Evolutionary conservation across 2,797 vertebrate species (phyloP), one percentile per base, ranked within the genome.

Genomic region (Scolopax bukidnonensis): DNA sequence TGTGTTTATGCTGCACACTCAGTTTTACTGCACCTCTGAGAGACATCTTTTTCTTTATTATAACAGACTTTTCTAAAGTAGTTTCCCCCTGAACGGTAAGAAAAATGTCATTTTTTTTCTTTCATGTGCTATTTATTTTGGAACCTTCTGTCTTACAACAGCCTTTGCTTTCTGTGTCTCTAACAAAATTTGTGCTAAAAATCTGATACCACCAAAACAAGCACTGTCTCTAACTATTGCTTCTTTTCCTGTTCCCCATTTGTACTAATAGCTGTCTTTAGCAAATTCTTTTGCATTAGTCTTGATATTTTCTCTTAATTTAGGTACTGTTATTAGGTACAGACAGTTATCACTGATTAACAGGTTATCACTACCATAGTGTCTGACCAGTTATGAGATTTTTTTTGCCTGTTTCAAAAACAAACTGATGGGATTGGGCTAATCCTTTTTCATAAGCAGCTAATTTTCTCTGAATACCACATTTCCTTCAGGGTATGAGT

Each of bases 301-400:
- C 47, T 89, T 78, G 47, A 7, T 7, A 57, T 74, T 67, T 57
- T 32, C 25, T 84, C 25, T 36, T 50, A 10, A 51, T 69, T 84
- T 84, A 19, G 53, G 12, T 53, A 15, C 12, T 80, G 11, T 57
- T 53, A 30, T 53, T 65, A 73, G 32, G 67, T 83, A 28, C 9
- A 67, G 41, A 48, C 54, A 48, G 21, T 41, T 65, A 10, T 77
- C 40, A n/a, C 23, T 43, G 38, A 65, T 50, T 60, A 68, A 32
- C 0, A 0, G 59, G 53, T 68, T 64, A 38, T 60, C 53, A 23
- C n/a, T 30, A 23, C 17, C 25, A 38, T 13, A 40, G 6, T 1
- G 0, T 40, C 43, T 76, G 17, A 36, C 18, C 36, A 41, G 27
- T 9, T 84, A 50, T 17, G 59, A 71, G 21, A 9, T 68, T 30